Base-by-base conservation (phyloP, 37 sponge, comb jelly and placozoan species). In the Sycon ciliatum region DNA sequence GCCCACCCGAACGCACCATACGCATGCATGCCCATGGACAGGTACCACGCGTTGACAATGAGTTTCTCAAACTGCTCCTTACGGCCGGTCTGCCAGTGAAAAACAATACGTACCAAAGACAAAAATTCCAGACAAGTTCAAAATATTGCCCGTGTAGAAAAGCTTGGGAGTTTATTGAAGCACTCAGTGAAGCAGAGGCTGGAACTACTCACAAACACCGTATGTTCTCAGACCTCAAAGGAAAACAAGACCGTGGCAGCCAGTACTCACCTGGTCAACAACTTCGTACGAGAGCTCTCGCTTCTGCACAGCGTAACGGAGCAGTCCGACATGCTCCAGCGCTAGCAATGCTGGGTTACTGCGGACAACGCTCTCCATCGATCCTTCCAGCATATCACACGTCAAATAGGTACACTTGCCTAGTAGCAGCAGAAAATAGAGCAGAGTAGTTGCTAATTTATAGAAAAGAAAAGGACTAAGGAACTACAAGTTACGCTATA, bases 381-480 rank as follows among this genome's bases (percentile, higher is more conserved):
- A 84, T 2, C 89, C 89, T 23, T 56, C 32, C 65, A 88, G 32
- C 65, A 83, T 76, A 80, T 88, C 89, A 73, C 89, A 88, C 81
- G 84, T 70, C 37, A 88, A 67, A 13, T 80, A 62, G 4, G 38
- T 37, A n/a, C 75, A 68, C 20, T 84, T 80, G 54, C 74, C 89
- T 87, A 65, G n/a, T n/a, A n/a, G n/a, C n/a, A n/a, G n/a, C n/a
- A n/a, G n/a, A n/a, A n/a, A n/a, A n/a, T n/a, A n/a, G n/a, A n/a
- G n/a, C n/a, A n/a, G n/a, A n/a, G n/a, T n/a, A n/a, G n/a, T n/a
- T n/a, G n/a, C n/a, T n/a, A n/a, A n/a, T n/a, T n/a, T n/a, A n/a
- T n/a, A n/a, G n/a, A n/a, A n/a, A n/a, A n/a, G n/a, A n/a, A n/a
- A n/a, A n/a, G n/a, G n/a, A n/a, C n/a, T n/a, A n/a, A n/a, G n/a